Conservation (phyloP, 2,888 invertebrate species). For the Petrolisthes manimaculis region DNA sequence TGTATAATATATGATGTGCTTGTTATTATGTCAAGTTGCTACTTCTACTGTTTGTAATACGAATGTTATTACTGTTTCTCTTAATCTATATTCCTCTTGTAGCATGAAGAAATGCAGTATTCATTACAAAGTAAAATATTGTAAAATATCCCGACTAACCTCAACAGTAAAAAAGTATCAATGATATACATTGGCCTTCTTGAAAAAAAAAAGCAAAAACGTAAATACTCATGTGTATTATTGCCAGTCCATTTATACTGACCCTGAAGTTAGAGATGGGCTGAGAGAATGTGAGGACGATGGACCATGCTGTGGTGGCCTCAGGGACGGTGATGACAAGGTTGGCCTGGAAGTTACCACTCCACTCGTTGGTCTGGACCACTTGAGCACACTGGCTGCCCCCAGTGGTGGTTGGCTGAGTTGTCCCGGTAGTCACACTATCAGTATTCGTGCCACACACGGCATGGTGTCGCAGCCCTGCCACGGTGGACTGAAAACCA, state of each 20-base stretch:
- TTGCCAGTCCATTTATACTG: background rate
- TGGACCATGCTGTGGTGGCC: slow-evolving; percentile 2
- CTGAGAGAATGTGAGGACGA: slow-evolving; percentile 17
- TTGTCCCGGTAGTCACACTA: background rate
- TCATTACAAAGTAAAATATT: background rate
- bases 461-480: slow-evolving; percentile 67
- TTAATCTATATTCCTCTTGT: background rate
- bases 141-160: background rate
- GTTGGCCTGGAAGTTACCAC: slow-evolving; percentile 21
- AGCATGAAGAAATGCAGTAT: background rate
- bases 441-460: background rate
- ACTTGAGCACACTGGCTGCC: background rate
- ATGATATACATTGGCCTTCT: background rate
- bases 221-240: no score
- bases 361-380: slow-evolving; percentile 10
- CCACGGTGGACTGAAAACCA: slow-evolving; percentile 58
- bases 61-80: no score
- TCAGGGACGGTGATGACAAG: background rate
- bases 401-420: background rate
- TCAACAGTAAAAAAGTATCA: background rate
- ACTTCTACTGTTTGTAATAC: no score
- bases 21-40: no score
- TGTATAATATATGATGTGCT: no score
- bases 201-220: no score
- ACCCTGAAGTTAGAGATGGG: slow-evolving; percentile 11